Evolutionary conservation across 1,140 invertebrate genomes (phyloP).

Genomic region (Pseudomyrmex cubaensis): DNA sequence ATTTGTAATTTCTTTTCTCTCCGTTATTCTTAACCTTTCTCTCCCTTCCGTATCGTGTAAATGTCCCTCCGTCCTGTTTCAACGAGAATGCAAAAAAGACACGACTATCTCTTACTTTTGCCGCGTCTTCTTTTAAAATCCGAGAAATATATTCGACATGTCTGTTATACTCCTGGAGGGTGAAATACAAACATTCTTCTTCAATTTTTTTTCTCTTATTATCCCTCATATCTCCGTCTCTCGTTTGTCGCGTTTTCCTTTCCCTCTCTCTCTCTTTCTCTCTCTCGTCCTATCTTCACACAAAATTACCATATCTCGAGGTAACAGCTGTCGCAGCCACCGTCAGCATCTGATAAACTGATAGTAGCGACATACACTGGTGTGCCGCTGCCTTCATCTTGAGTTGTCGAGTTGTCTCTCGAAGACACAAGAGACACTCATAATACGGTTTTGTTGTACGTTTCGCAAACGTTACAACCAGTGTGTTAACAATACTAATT

Average conservation of each 20-base stretch:
- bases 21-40: not conserved
- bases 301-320: constrained; percentile 82
- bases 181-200: not conserved
- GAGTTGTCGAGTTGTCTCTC: not conserved
- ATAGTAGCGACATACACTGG: constrained; percentile 79
- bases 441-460: constrained; percentile 15
- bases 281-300: constrained; percentile 7
- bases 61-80: no score
- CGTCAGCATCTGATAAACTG: constrained; percentile 83
- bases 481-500: constrained; percentile 14
- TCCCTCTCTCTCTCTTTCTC: constrained; percentile 24
- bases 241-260: not conserved
- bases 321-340: constrained; percentile 81
- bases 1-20: no score
- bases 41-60: not conserved
- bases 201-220: constrained; percentile 12
- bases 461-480: constrained; percentile 9
- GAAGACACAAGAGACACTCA: not conserved
- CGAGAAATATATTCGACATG: not conserved
- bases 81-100: no score
- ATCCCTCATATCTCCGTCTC: constrained; percentile 4
- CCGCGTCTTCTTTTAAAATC: constrained; percentile 9
- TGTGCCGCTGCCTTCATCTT: not conserved
- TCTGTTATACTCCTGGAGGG: not conserved
- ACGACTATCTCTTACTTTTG: not conserved